Percentiles rank a stretch among this genome's conserved stretches.
Evolutionary conservation across 92 coral and sea anemone species (phyloP).

Genomic region (Virgularia gustaviana): DNA sequence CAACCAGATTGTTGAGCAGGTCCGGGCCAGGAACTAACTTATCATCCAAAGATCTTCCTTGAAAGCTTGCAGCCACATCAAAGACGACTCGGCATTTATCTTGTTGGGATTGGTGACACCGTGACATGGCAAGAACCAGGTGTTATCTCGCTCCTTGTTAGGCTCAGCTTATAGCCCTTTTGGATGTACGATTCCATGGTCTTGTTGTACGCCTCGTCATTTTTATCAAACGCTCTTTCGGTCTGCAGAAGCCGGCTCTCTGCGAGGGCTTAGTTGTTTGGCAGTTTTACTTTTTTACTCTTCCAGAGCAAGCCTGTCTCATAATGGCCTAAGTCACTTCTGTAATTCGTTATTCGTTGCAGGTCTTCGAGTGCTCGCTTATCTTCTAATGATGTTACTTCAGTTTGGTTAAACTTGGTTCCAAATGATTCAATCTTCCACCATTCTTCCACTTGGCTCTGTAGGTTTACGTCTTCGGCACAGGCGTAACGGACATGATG

Average conservation of each 20-base stretch:
- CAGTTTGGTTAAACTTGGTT: slow-evolving; percentile 46
- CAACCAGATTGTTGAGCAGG: too few species aligned
- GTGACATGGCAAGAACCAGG: too few species aligned
- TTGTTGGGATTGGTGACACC: too few species aligned
- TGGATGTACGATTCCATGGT: slow-evolving; percentile 51
- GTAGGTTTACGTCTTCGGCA: slow-evolving; percentile 25
- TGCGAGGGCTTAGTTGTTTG: slow-evolving; percentile 46
- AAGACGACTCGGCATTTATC: too few species aligned
- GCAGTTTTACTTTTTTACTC: slow-evolving; percentile 24
- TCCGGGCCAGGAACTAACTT: too few species aligned
- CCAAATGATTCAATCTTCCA: slow-evolving; percentile 71
- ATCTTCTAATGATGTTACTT: slow-evolving; percentile 44
- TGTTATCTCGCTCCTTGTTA: slow-evolving; percentile 34
- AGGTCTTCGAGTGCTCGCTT: slow-evolving; percentile 45
- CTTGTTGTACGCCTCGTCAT: slow-evolving; percentile 36
- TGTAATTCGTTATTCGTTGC: slow-evolving; percentile 41
- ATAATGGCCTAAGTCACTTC: slow-evolving; percentile 53
- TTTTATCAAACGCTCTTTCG: slow-evolving; percentile 44
- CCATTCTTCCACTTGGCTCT: slow-evolving; percentile 58
- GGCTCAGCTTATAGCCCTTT: slow-evolving; percentile 47
- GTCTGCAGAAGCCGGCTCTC: slow-evolving; percentile 38
- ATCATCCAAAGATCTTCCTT: too few species aligned
- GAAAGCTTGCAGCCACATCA: too few species aligned
- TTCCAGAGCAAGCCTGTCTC: slow-evolving; percentile 58
- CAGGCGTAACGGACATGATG: slow-evolving; percentile 45